Evolutionary conservation across 2,113 vertebrate genomes (phyloP).

Genomic region (Polypterus senegalus): DNA sequence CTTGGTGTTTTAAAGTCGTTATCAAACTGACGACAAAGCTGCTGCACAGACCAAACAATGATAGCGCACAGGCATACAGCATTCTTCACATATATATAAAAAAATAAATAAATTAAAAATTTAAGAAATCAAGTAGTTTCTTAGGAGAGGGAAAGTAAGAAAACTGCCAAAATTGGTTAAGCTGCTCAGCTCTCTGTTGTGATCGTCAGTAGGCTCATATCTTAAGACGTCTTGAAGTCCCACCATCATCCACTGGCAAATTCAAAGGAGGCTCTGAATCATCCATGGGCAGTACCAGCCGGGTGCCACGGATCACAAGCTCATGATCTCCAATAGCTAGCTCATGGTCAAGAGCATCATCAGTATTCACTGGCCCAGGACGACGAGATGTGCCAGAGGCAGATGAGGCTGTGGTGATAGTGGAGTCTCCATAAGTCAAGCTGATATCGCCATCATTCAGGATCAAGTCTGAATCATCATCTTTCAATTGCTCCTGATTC

Average conservation of each 20-base stretch:
- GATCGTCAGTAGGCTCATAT: conserved; percentile 31
- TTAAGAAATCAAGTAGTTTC: too few relatives aligned
- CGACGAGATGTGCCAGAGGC: conserved; percentile 29
- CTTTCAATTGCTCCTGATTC: conserved; percentile 88
- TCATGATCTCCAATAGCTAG: conserved; percentile 75
- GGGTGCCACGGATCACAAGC: conserved; percentile 82
- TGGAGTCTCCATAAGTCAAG: conserved; percentile 80
- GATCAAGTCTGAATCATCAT: conserved; percentile 93
- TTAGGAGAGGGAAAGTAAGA: background rate
- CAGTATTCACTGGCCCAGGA: conserved; percentile 26
- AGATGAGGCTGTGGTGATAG: conserved; percentile 60
- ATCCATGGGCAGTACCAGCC: conserved; percentile 90
- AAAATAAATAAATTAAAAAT: too few relatives aligned
- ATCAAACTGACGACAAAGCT: too few relatives aligned
- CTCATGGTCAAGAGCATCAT: conserved; percentile 72
- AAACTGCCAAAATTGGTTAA: background rate
- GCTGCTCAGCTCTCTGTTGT: too few relatives aligned
- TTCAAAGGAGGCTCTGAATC: conserved; percentile 76
- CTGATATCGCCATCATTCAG: conserved; percentile 81
- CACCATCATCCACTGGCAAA: conserved; percentile 35
- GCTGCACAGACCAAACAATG: too few relatives aligned
- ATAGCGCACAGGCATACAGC: too few relatives aligned
- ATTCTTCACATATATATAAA: too few relatives aligned
- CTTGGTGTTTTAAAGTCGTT: too few relatives aligned
- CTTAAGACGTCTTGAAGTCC: conserved; percentile 14